Conservation (phyloP, 2,888 invertebrate genomes). For the Phengaris arion region DNA sequence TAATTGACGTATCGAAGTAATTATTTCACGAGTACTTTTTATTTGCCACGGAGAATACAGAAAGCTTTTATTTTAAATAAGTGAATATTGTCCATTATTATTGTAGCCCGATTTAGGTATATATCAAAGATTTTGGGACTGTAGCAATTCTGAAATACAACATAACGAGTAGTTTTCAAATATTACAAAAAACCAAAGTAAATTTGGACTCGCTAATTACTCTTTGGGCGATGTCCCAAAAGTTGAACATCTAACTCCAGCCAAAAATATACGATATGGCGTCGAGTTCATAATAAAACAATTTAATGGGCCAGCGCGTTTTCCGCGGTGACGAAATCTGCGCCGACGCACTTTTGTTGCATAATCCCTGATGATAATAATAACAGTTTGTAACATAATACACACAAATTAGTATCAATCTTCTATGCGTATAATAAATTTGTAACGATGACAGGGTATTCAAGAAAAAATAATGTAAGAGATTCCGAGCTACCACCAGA, state of each 20-base stretch:
- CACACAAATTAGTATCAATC: conserved; percentile 15
- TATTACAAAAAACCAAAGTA: conserved; percentile 58
- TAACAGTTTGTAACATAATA: conserved; percentile 26
- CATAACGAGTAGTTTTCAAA: neutral
- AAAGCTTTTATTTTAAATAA: no score
- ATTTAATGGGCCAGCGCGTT: conserved; percentile 80
- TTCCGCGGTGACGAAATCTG: conserved; percentile 79
- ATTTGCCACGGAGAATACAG: no score
- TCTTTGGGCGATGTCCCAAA: conserved; percentile 76
- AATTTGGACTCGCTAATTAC: conserved; percentile 73
- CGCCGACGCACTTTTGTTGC: conserved; percentile 73
- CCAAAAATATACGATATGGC: conserved; percentile 79
- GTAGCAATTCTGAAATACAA: neutral
- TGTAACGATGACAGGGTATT: neutral
- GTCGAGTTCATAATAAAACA: conserved; percentile 79
- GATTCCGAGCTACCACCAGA: neutral
- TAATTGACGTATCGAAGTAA: no score
- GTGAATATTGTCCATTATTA: no score
- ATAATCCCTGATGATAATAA: conserved; percentile 72
- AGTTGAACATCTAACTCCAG: conserved; percentile 78
- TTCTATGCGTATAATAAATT: neutral
- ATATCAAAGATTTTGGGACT: neutral
- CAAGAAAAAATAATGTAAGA: neutral
- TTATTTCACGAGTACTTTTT: no score
- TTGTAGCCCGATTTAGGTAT: no score